Evolutionary conservation across 2,797 vertebrate species (phyloP), one percentile per base, ranked within the genome.

Genomic region (Margarornis squamiger): DNA sequence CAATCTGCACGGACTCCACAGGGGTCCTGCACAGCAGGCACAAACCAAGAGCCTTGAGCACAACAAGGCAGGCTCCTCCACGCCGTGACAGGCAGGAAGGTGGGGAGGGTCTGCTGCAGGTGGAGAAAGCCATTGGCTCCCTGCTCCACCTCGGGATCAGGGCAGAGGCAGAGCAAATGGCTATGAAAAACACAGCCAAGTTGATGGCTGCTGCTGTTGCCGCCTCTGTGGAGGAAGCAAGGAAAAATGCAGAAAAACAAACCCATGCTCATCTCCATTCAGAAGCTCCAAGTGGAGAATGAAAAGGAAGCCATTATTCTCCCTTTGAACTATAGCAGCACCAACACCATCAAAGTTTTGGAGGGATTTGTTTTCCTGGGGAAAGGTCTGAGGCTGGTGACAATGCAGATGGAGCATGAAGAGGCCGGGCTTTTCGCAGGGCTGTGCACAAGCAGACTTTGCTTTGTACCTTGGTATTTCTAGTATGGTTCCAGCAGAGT

Each of bases 271-370:
- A 67, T 94, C 81, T 93, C 92, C 90, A 86, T 70, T 82, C 73
- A 94, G 77, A 79, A 93, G 85, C 82, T 94, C 67, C 59, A 73
- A 27, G 59, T 7, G 77, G 87, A 96, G 85, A 85, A 86, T 1
- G 71, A 89, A 89, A 63, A 79, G 73, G 84, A 96, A 93, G 83
- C 83, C 78, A 65, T 89, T 86, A 85, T 93, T 87, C 87, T 89
- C 94, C 84, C 32, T 96, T 93, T 8, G 4, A 93, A 79, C 63
- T 88, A 70, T 77, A 98, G 97, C 97, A 98, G 97, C 97, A 97
- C 96, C 95, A 93, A 86, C n/a, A n/a, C 89, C 94, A 93, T 71
- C 2, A 0, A 96, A 74, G 89, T 92, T 95, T 93, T 88, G 96
- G 97, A 96, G 84, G 94, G 96, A 96, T 66, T 83, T 92, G 88